Evolutionary conservation across 2,797 vertebrate genomes (phyloP).

Genomic region (Emys orbicularis): DNA sequence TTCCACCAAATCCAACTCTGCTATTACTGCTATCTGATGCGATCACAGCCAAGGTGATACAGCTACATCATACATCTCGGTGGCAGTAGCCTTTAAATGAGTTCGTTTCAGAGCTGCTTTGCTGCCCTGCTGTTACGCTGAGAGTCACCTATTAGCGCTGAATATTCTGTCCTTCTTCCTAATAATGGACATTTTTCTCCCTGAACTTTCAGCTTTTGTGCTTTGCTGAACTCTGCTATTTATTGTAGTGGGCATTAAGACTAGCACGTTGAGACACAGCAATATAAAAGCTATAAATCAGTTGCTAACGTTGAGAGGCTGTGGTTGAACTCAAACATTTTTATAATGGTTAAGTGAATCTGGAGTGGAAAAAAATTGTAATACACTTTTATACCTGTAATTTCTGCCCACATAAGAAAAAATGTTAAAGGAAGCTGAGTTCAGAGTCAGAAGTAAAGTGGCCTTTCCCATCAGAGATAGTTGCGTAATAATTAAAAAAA

Average conservation of each 20-base stretch:
- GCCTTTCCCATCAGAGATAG: conserved; percentile 45
- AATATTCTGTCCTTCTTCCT: conserved; percentile 4
- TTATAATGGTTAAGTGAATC: conserved; percentile 1
- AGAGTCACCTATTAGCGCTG: neutral
- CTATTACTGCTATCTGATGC: neutral
- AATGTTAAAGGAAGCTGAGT: conserved; percentile 13
- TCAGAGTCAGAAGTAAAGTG: conserved; percentile 34
- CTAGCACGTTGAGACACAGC: neutral
- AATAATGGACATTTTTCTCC: conserved; percentile 16
- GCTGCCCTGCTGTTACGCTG: neutral
- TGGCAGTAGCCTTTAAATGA: neutral
- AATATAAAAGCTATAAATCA: conserved; percentile 39
- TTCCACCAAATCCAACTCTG: neutral
- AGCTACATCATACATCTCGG: neutral
- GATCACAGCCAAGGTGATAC: neutral
- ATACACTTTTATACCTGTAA: conserved; percentile 3
- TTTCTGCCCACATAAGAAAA: conserved; percentile 25
- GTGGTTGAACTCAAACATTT: conserved; percentile 27
- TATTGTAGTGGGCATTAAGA: conserved; percentile 12
- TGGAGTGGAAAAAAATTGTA: conserved; percentile 3
- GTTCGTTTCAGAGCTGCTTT: neutral
- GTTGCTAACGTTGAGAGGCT: conserved; percentile 24
- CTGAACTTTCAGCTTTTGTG: conserved; percentile 32
- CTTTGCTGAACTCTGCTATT: conserved; percentile 8
- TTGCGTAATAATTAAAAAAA: conserved; percentile 51